Evolutionary conservation across 2,888 invertebrate species (phyloP).

Genomic region (Rhamnusium bicolor): DNA sequence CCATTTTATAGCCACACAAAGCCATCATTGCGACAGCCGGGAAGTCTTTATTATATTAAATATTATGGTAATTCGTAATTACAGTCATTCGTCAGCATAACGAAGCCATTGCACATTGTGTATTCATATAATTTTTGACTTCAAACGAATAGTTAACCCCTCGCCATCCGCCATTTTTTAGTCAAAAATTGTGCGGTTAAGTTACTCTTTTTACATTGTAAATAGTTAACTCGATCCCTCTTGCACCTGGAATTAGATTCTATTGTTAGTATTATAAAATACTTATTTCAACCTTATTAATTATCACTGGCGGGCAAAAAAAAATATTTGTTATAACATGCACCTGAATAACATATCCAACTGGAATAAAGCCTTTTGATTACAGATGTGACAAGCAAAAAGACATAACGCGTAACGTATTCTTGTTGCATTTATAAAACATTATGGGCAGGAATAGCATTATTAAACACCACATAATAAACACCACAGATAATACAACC

Average conservation of each 20-base stretch:
- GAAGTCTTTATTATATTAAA: conserved; percentile 66
- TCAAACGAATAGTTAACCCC: background rate
- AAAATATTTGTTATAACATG: no score
- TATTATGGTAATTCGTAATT: conserved; percentile 67
- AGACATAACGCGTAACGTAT: no score
- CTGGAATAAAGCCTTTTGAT: no score
- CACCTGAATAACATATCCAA: no score
- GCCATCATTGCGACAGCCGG: conserved; percentile 59
- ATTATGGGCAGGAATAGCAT: no score
- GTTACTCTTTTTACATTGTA: background rate
- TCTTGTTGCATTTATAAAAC: no score
- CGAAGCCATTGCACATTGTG: conserved; percentile 53
- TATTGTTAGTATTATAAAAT: background rate
- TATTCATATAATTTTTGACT: conserved; percentile 40
- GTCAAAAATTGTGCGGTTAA: background rate
- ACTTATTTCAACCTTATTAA: background rate
- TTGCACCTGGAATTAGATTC: background rate
- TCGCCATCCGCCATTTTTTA: background rate
- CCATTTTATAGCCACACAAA: conserved; percentile 66
- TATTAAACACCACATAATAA: no score
- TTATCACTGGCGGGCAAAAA: no score
- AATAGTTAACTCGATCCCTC: background rate
- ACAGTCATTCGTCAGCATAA: conserved; percentile 59
- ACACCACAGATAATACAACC: no score
- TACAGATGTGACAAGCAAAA: no score